Evolutionary conservation across 2,888 invertebrate species (phyloP), one percentile per base, ranked within the genome.

Genomic region (Cephus sareptanus): DNA sequence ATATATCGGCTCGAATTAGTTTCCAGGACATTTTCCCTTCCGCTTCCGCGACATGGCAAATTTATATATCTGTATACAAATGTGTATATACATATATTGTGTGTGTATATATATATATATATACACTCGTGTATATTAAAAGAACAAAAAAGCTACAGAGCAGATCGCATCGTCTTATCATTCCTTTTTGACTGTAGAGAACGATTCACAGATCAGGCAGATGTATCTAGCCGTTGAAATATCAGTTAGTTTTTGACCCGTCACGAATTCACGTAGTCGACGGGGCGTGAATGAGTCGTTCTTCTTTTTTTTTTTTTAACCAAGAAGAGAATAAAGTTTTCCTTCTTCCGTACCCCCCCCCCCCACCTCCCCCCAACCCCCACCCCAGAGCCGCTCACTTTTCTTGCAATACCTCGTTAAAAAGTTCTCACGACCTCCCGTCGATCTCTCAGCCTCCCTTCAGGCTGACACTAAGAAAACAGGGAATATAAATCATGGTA

Each of bases 371-470:
- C 4, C 3, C 35, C 35, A 0, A 12, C 35, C 12, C 2, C 35
- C 35, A 12, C 35, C 23, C 56, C 23, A 9, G 9, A 2, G 56
- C 23, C 23, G 23, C 9, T 56, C 56, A 56, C 56, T 56, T 56
- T 56, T 56, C 56, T 56, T 56, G 56, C 56, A 56, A 56, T 56
- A 56, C 71, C 33, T 71, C 71, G 71, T 71, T 71, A 71, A 34
- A 71, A 71, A 71, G 33, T 71, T 71, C 71, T 71, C 71, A 71
- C 71, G 71, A 71, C 34, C 33, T 71, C 23, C 34, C 71, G 71
- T 13, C 34, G 71, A 56, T 56, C 56, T 56, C 56, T 56, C 23
- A 23, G 56, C 23, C 23, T 56, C 23, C 56, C 56, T 56, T 23
- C 23, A 9, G 56, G 56, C 23, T 23, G 56, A 56, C 56, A 56